A percentile compares a stretch with the other conserved stretches of the same genome.
phyloP scores from a whole-genome alignment of 2,888 invertebrate species.

The Rhopalosiphum nymphaeae region DNA sequence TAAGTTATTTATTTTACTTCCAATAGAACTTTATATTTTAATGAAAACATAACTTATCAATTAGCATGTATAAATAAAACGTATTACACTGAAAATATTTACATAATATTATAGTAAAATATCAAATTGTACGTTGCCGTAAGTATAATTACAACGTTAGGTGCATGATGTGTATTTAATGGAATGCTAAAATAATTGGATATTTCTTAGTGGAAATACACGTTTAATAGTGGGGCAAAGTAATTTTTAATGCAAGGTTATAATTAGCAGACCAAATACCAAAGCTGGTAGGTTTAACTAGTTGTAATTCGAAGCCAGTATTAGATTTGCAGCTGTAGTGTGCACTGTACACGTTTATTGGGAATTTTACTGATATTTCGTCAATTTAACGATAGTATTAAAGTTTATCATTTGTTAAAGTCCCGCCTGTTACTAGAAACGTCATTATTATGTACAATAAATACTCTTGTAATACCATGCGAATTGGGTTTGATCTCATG shows the following conservation, averaged over 20 bases:
- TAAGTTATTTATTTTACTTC: too few species aligned
- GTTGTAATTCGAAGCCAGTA: neutral
- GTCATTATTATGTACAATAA: neutral
- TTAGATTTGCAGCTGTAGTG: neutral
- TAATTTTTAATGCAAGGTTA: conserved; percentile 3
- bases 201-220: too few species aligned
- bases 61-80: too few species aligned
- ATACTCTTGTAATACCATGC: neutral
- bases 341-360: neutral
- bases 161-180: too few species aligned
- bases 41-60: too few species aligned
- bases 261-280: neutral
- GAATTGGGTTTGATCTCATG: neutral
- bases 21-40: too few species aligned
- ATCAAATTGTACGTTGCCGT: too few species aligned
- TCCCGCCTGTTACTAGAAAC: too few species aligned
- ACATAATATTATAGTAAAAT: too few species aligned
- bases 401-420: neutral
- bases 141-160: too few species aligned
- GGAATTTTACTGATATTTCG: neutral
- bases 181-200: too few species aligned
- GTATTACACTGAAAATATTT: too few species aligned
- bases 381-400: neutral
- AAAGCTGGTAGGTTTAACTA: neutral
- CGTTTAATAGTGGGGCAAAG: neutral